Conservation (phyloP, 2,888 invertebrate genomes). For the Agonopterix heracliana region DNA sequence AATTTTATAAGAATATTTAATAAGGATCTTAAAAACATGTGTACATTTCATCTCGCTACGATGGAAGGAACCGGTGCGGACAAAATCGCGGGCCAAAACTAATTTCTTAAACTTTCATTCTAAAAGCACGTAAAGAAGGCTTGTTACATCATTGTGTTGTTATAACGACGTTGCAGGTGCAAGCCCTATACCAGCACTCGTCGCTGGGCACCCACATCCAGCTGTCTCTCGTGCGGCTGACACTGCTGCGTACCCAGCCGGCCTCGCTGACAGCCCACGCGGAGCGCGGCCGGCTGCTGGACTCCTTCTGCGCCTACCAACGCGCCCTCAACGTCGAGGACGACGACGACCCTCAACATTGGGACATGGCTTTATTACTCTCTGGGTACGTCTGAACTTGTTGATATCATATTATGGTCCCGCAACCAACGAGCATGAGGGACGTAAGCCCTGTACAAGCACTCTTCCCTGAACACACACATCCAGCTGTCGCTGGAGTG, state of each 20-base stretch:
- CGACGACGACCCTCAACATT: conserved; percentile 82
- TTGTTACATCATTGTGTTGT: background rate
- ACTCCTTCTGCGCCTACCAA: conserved; percentile 85
- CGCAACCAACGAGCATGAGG: conserved; percentile 23
- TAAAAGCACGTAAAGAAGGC: no score
- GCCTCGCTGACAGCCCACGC: conserved; percentile 76
- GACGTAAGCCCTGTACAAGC: conserved; percentile 88
- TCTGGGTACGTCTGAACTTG: conserved; percentile 75
- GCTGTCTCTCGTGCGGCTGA: conserved; percentile 81
- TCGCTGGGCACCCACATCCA: conserved; percentile 81
- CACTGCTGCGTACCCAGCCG: conserved; percentile 82
- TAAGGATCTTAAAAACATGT: no score
- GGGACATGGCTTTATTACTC: conserved; percentile 87
- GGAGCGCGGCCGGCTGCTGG: conserved; percentile 80
- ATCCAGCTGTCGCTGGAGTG: conserved; percentile 82
- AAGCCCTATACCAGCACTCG: conserved; percentile 86
- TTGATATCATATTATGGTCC: no score
- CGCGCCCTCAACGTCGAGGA: conserved; percentile 78
- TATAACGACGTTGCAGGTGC: conserved; percentile 71
- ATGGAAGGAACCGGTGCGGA: no score
- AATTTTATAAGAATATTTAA: no score
- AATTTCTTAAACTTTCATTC: no score
- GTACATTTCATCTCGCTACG: no score
- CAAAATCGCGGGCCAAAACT: no score
- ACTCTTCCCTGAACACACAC: conserved; percentile 80